Base-by-base conservation (phyloP, 2,797 vertebrate species). In the Cygnus olor region DNA sequence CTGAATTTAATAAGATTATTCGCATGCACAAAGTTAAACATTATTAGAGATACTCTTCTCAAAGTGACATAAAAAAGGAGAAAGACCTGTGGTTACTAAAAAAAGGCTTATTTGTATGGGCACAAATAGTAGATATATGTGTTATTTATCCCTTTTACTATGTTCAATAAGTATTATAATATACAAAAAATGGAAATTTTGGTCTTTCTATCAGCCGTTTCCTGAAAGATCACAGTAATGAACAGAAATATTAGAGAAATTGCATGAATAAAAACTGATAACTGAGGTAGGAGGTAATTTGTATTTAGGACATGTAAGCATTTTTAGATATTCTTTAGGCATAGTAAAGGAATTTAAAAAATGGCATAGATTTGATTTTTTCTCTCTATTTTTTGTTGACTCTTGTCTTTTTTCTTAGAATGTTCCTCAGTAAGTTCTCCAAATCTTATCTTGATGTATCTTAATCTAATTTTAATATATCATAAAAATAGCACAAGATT, bases 1-100 rank as follows among this genome's bases (percentile, higher is more conserved):
- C 28, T 34, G 70, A 69, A 42, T 42, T 88, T 76, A 34, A 0
- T 58, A 34, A 11, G 18, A 63, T 60, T 65, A 58, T 61, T 88
- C 49, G 25, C 21, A 30, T 0, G 0, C 0, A 0, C 3, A 14
- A 45, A 6, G 38, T 30, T 77, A 38, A 21, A 19, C 20, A 10
- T 21, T 45, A 47, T 74, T 80, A 83, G 25, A 34, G 21, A 57
- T 45, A 34, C 11, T 57, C 22, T 78, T 57, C 34, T 19, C 20
- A 58, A 88, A 93, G 42, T 51, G 25, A 54, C 42, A 91, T 30
- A 56, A 18, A 51, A 66, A 71, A 61, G 8, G 11, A 76, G 14
- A 60, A 84, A 58, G 34, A 42, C 5, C 14, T 16, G 15, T 28
- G 3, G 2, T 65, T 72, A 69, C 49, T 56, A 9, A 45, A 91